Evolutionary conservation across 1,140 invertebrate species (phyloP), one percentile per base, ranked within the genome.

Genomic region (Apis dorsata): DNA sequence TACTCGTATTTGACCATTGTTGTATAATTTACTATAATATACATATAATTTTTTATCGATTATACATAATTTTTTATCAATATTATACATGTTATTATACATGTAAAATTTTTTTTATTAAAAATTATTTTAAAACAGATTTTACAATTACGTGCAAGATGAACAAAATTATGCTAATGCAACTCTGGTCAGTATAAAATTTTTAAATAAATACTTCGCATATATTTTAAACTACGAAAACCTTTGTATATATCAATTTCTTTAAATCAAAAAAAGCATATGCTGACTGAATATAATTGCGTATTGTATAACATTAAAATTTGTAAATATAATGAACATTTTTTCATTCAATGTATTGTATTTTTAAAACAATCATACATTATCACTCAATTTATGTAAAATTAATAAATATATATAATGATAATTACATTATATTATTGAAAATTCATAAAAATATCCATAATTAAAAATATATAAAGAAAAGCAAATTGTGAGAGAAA

Each of bases 321-420:
- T 68, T 83, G 81, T 83, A 83, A 83, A 83, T 83, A 83, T 79
- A 62, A 72, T 49, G 59, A 83, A 65, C 51, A 63, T 71, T 83
- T 83, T 51, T 65, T 83, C 34, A 83, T 83, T 51, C 15, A 13
- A 71, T 65, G 53, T 77, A 71, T 66, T 63, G 59, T 59, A 78
- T 83, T 78, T 70, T 78, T 62, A 15, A 71, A 79, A 12, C 10
- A 65, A 72, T 78, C 53, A 83, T n/a, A 79, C 24, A 19, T 79
- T 78, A 49, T 79, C 60, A 9, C 17, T 15, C 55, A 15, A 74
- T 49, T 66, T 55, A 55, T 59, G 44, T 81, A 80, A 80, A 55
- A 49, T 49, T 66, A 68, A 76, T 76, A 69, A 68, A 81, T 68
- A 65, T 21, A 34, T 68, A 57, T 17, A 15, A 71, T 17, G n/a